Base-by-base conservation (phyloP, 2,113 vertebrate genomes). In the Anoplopoma fimbria region DNA sequence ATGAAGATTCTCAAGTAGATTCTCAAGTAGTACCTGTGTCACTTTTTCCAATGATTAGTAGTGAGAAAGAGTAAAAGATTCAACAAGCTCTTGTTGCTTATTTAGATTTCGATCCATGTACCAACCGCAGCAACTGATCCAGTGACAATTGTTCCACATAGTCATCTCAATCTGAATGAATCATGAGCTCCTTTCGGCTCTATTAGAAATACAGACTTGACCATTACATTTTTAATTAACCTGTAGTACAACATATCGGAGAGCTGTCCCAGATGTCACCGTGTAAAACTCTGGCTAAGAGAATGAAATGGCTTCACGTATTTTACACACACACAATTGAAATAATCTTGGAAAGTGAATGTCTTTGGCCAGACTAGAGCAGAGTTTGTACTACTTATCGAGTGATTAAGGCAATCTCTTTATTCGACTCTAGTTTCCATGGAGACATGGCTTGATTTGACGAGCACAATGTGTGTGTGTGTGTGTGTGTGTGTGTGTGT, bases 341-440 rank as follows among this genome's bases (percentile, higher is more conserved):
- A 82, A 91, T 79, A 51, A 78, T 77, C 71, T 81, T 71, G 68
- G 73, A 90, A 86, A 89, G 69, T 77, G 65, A 87, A 81, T 45
- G 86, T 90, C 87, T 91, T 90, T 80, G 80, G 83, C 83, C 79
- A 80, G 83, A 81, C 19, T 42, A 84, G 79, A 86, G 73, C 80
- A 75, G 80, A 87, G 79, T 89, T 89, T 91, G 87, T 86, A 75
- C 75, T 69, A 92, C 92, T 94, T 92, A 92, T 92, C 84, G 69
- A 87, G 90, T 86, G 89, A 92, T 93, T 89, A 92, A 89, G 84
- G 88, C 88, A 73, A 86, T 85, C 80, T 89, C 85, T 91, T 93
- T 90, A 82, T 93, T 92, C 87, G 17, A 81, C 85, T 88, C 82
- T 57, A 88, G 92, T 94, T 94, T 89, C 91, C 92, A 93, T 91